Evolutionary conservation across 1,140 invertebrate genomes (phyloP).

Genomic region (Drosophila pectinifera): DNA sequence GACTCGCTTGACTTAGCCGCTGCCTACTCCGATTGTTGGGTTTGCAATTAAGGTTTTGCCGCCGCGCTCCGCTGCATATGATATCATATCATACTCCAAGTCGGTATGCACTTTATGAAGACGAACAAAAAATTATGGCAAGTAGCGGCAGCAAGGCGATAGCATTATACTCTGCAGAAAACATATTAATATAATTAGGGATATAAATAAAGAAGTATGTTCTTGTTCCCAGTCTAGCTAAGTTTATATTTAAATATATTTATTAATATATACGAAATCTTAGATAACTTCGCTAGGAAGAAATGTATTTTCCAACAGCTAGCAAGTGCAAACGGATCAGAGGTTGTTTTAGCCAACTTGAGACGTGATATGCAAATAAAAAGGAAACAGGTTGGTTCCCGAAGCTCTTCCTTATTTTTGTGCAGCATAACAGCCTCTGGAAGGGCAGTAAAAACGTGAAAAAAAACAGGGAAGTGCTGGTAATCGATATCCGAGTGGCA

Average conservation of each 20-base stretch:
- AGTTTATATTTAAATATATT: too few relatives aligned
- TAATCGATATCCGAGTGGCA: slow-evolving; percentile 47
- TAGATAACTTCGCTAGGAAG: background rate
- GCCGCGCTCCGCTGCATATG: slow-evolving; percentile 38
- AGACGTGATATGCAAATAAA: slow-evolving; percentile 17
- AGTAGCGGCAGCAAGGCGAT: too few relatives aligned
- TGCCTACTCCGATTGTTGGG: slow-evolving; percentile 38
- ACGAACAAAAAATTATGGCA: slow-evolving; percentile 1
- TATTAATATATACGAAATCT: too few relatives aligned
- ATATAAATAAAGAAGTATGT: too few relatives aligned
- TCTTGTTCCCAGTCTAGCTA: too few relatives aligned
- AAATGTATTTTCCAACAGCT: background rate
- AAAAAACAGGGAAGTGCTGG: slow-evolving; percentile 38
- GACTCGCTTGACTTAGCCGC: slow-evolving; percentile 61
- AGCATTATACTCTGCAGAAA: too few relatives aligned
- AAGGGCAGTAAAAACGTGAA: background rate
- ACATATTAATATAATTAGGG: too few relatives aligned
- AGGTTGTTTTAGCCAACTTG: background rate
- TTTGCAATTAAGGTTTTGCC: slow-evolving; percentile 74
- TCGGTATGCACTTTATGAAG: slow-evolving; percentile 46
- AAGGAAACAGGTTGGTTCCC: slow-evolving; percentile 4
- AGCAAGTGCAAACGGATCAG: background rate
- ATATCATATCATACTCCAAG: slow-evolving; percentile 39
- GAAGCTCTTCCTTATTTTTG: slow-evolving; percentile 19
- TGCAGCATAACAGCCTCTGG: slow-evolving; percentile 8